These are phyloP conservation scores for Dendronephthya gigantea DNA, from an alignment of 64 coral and sea anemone genomes.

Conservation along the genomic window DNA sequence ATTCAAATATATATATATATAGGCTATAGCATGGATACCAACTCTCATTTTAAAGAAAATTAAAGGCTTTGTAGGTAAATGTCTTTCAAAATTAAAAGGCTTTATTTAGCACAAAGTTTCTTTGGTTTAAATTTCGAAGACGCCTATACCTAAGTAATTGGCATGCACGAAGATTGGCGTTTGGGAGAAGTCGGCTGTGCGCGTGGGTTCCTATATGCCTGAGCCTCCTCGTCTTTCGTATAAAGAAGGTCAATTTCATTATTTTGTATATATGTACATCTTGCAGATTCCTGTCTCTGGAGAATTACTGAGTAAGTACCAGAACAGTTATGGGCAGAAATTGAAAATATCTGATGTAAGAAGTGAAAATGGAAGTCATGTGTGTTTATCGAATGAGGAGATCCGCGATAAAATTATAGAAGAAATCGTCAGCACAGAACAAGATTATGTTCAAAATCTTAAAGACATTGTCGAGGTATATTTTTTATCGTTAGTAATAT, in stretches of 20 bases:
- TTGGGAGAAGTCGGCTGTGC: too few species aligned
- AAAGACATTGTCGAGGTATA: constrained; percentile 80
- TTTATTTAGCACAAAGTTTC: too few species aligned
- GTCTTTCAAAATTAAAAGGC: too few species aligned
- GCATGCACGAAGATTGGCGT: too few species aligned
- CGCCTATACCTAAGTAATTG: too few species aligned
- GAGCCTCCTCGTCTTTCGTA: too few species aligned
- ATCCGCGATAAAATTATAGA: constrained; percentile 65
- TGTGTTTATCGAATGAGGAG: constrained; percentile 49
- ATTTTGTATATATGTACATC: neutral
- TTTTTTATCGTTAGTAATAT: neutral
- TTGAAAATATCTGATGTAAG: neutral
- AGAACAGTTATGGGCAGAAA: neutral
- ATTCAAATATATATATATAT: too few species aligned
- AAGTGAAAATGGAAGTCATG: constrained; percentile 25
- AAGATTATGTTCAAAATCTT: constrained; percentile 87
- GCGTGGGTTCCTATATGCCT: too few species aligned
- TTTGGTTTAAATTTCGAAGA: too few species aligned
- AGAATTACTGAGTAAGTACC: neutral
- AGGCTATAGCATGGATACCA: too few species aligned
- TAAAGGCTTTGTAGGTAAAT: too few species aligned
- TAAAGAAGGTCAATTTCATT: neutral
- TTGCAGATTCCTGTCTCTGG: neutral
- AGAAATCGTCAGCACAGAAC: constrained; percentile 81
- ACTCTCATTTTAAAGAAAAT: too few species aligned